These are phyloP conservation scores for Stenotaenia linearis DNA, from an alignment of 2,888 invertebrate species.

Conservation along the genomic window DNA sequence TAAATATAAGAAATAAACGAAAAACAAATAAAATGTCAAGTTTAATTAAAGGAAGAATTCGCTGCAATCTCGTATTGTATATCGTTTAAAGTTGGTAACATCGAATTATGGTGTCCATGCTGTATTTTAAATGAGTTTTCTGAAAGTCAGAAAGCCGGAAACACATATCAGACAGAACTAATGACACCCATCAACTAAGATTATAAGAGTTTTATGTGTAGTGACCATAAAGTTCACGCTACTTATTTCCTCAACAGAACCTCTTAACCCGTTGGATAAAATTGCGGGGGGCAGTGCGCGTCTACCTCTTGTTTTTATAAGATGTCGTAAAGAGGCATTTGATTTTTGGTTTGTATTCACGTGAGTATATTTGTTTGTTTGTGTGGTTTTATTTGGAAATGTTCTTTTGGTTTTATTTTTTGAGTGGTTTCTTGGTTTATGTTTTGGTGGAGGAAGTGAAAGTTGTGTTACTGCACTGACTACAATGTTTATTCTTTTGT, in stretches of 20 bases:
- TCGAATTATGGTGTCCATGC: not conserved
- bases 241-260: not conserved
- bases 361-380: not conserved
- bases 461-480: too few species aligned
- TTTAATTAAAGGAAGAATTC: not conserved
- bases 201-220: not conserved
- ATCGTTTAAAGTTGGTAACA: not conserved
- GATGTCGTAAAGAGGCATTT: not conserved
- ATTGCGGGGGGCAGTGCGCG: not conserved
- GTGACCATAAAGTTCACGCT: not conserved
- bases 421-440: too few species aligned
- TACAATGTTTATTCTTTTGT: too few species aligned
- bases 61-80: too few species aligned
- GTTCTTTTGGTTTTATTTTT: too few species aligned
- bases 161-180: conserved; percentile 1
- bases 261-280: not conserved
- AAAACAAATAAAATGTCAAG: too few species aligned
- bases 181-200: not conserved
- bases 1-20: too few species aligned
- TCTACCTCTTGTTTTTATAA: not conserved
- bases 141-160: not conserved
- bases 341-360: not conserved
- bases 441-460: too few species aligned
- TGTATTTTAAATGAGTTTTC: not conserved
- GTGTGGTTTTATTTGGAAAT: not conserved